phyloP scores from a whole-genome alignment of 2,797 vertebrate species.

The Hephaestus fuliginosus region DNA sequence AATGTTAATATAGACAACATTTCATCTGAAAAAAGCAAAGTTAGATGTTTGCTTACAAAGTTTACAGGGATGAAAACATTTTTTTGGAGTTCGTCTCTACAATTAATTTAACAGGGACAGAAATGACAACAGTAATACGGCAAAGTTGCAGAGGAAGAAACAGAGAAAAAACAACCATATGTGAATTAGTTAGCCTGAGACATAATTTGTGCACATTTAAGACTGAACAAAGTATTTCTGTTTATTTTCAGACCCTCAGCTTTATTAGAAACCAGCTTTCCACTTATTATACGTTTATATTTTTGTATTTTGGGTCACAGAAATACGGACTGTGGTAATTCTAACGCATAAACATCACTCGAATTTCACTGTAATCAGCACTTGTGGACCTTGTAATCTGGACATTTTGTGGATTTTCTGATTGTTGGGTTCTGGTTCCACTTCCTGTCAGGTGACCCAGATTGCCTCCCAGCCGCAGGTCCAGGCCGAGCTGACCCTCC shows the following conservation, averaged over 20 bases:
- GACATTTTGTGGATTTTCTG: neutral
- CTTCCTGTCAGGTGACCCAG: conserved; percentile 90
- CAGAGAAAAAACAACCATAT: no score
- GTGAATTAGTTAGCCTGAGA: neutral
- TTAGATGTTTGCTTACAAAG: no score
- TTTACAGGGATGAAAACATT: no score
- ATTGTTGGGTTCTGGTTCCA: conserved; percentile 1
- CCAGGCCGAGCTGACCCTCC: conserved; percentile 94
- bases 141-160: no score
- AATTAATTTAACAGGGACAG: no score
- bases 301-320: neutral
- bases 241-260: neutral
- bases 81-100: no score
- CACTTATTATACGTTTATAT: no score
- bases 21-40: no score
- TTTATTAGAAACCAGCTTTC: neutral
- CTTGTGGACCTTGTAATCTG: no score
- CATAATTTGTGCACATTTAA: neutral
- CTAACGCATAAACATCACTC: neutral
- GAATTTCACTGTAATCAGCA: neutral
- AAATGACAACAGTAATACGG: no score
- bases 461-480: conserved; percentile 94
- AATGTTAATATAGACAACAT: no score
- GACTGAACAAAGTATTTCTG: neutral
- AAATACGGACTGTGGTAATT: neutral